Conservation (phyloP, 2,797 vertebrate genomes). For the Emys orbicularis region DNA sequence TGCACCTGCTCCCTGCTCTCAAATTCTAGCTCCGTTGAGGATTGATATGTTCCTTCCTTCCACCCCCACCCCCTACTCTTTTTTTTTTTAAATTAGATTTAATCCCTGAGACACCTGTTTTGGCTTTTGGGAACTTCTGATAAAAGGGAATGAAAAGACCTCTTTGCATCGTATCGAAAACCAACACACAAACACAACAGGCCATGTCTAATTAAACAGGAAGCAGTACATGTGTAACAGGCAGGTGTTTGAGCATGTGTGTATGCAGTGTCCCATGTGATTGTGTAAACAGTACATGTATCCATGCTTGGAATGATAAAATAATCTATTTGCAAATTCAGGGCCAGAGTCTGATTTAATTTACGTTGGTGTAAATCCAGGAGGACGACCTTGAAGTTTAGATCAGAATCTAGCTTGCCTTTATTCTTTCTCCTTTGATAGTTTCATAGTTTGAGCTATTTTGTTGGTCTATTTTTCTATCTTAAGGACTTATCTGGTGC, state of each 20-base stretch:
- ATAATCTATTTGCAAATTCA: not conserved
- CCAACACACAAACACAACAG: slow-evolving; percentile 3
- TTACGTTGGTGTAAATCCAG: not conserved
- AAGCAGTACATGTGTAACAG: not conserved
- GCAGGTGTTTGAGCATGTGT: slow-evolving; percentile 2
- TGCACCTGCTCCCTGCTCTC: slow-evolving; percentile 71
- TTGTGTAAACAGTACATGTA: not conserved
- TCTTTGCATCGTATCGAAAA: slow-evolving; percentile 42
- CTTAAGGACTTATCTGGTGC: not conserved
- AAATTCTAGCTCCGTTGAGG: slow-evolving; percentile 8
- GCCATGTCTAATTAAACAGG: slow-evolving; percentile 41
- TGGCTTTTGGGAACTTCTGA: slow-evolving; percentile 58
- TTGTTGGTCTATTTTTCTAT: not conserved
- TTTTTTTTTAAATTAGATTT: slow-evolving; percentile 56
- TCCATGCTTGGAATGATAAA: not conserved
- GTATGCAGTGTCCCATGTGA: fast-evolving
- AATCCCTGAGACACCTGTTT: slow-evolving; percentile 69
- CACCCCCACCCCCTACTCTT: not conserved
- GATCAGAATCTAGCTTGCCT: not conserved
- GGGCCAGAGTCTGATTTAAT: not conserved
- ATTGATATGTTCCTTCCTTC: not conserved
- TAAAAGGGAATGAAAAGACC: slow-evolving; percentile 63
- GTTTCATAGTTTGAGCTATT: not conserved
- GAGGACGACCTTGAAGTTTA: not conserved
- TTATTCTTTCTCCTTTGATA: not conserved